These are phyloP conservation scores for Myripristis jacobus DNA, from an alignment of 2,797 vertebrate species.

Conservation along the genomic window DNA sequence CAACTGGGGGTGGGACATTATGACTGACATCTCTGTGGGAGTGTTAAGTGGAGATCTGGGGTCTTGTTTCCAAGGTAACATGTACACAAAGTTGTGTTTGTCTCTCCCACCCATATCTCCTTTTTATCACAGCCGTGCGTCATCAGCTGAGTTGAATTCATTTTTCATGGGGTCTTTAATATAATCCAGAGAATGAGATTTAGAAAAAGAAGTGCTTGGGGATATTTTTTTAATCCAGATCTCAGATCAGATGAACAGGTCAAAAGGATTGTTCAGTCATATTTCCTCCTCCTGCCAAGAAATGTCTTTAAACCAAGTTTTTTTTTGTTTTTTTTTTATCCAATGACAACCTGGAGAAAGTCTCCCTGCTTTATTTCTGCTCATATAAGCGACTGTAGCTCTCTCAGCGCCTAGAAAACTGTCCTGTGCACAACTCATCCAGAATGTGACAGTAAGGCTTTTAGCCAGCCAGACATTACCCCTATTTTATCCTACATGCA, in stretches of 20 bases:
- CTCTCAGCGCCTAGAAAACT: conserved; percentile 15
- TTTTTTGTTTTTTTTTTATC: conserved; percentile 7
- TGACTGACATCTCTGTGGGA: not conserved
- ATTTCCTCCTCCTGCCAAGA: conserved; percentile 12
- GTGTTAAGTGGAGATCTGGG: not conserved
- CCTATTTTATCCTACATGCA: not conserved
- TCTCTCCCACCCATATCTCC: not conserved
- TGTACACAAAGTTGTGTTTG: conserved; percentile 6
- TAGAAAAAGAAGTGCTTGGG: not conserved
- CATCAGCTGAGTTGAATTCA: conserved; percentile 14
- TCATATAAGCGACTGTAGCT: conserved; percentile 1
- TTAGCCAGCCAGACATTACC: conserved; percentile 13
- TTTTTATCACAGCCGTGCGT: conserved; percentile 4
- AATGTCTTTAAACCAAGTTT: conserved; percentile 7
- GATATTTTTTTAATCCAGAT: conserved; percentile 5
- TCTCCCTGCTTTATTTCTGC: conserved; percentile 29
- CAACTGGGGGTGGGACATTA: conserved; percentile 1
- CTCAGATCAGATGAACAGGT: conserved; percentile 14
- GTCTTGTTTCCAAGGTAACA: conserved; percentile 37
- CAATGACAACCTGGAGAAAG: conserved; percentile 11
- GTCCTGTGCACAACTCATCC: conserved; percentile 6
- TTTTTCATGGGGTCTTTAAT: conserved; percentile 18
- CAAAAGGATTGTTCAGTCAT: conserved; percentile 12
- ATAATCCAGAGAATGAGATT: conserved; percentile 2
- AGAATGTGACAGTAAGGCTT: conserved; percentile 27